Evolutionary conservation across 2,888 invertebrate species (phyloP).

Genomic region (Erynnis tages): DNA sequence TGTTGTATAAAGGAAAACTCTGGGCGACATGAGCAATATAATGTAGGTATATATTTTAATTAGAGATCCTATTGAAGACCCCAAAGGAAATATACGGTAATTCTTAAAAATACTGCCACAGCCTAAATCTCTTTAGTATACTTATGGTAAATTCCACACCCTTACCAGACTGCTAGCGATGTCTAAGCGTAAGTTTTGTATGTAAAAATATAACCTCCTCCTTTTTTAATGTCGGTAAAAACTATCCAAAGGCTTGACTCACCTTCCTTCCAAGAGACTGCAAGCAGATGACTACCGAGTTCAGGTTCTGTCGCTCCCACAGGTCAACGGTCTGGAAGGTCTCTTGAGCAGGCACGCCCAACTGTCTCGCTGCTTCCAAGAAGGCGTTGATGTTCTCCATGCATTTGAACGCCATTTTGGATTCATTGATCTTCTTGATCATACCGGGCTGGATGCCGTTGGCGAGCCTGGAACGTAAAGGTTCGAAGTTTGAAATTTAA

Average conservation of each 20-base stretch:
- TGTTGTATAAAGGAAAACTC: too few species aligned
- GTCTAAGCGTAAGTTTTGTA: too few species aligned
- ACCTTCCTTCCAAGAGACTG: constrained; percentile 98
- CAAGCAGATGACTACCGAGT: constrained; percentile 96
- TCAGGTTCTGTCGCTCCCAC: constrained; percentile 97
- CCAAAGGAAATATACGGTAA: too few species aligned
- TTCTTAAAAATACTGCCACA: too few species aligned
- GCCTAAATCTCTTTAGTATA: too few species aligned
- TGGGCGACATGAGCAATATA: too few species aligned
- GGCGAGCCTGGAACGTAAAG: constrained; percentile 84
- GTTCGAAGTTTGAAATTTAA: not conserved
- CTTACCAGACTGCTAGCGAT: too few species aligned
- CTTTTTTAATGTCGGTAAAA: too few species aligned
- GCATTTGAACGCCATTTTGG: constrained; percentile 96
- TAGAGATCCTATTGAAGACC: too few species aligned
- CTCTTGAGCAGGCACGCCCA: constrained; percentile 97
- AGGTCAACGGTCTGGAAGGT: constrained; percentile 98
- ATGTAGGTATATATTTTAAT: too few species aligned
- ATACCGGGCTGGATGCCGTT: constrained; percentile 92
- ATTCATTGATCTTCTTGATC: constrained; percentile 95
- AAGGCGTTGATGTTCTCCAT: constrained; percentile 99
- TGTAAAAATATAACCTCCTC: too few species aligned
- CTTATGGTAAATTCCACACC: too few species aligned
- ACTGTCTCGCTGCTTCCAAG: constrained; percentile 89
- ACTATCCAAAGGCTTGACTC: constrained; percentile 16